Percentiles rank a stretch among this genome's conserved stretches.
phyloP scores from a whole-genome alignment of 2,888 invertebrate genomes.

The Andrena camellia region DNA sequence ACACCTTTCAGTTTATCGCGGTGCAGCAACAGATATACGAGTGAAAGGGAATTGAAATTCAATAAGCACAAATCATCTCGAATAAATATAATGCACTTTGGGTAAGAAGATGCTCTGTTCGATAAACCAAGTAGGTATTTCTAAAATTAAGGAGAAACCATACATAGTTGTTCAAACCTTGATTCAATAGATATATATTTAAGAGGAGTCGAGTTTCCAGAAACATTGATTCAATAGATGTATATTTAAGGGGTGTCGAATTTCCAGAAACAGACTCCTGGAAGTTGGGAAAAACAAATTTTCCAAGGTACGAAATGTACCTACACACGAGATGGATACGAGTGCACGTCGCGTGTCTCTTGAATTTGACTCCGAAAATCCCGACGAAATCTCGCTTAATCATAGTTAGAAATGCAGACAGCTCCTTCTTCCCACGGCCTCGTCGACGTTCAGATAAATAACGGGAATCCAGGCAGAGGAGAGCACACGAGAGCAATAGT shows the following conservation, averaged over 20 bases:
- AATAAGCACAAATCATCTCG: not conserved
- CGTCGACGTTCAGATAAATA: conserved; percentile 56
- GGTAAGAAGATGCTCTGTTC: too few relatives aligned
- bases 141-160: too few relatives aligned
- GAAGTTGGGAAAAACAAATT: not conserved
- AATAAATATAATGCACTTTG: not conserved
- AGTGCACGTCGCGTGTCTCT: conserved; percentile 1
- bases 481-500: conserved; percentile 51
- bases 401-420: conserved; percentile 37
- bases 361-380: conserved; percentile 43
- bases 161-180: too few relatives aligned
- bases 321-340: conserved; percentile 20
- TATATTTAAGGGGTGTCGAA: not conserved
- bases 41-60: conserved; percentile 19
- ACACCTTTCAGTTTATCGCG: conserved; percentile 23
- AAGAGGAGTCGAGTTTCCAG: not conserved
- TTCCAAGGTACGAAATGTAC: not conserved
- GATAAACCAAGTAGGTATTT: too few relatives aligned
- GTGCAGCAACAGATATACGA: conserved; percentile 10
- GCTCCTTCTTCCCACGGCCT: conserved; percentile 23
- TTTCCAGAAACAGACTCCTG: not conserved
- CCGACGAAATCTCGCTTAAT: conserved; percentile 46
- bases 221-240: not conserved
- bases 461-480: conserved; percentile 22
- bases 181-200: not conserved